Base-by-base conservation (phyloP, 2,797 vertebrate species). In the Sebastes matsubarae region DNA sequence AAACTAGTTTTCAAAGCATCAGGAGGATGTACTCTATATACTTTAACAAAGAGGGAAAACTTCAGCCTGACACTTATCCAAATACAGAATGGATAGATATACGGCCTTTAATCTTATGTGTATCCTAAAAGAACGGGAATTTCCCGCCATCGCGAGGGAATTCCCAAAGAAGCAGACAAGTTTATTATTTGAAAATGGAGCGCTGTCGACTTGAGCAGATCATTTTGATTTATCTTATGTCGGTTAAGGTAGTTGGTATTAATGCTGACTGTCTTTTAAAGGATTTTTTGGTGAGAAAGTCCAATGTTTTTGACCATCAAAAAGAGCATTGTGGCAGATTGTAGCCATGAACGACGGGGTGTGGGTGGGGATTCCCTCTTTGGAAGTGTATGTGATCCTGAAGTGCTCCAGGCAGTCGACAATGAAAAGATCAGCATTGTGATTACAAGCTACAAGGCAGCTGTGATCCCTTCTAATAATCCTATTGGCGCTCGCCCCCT, bases 51-150 rank as follows among this genome's bases (percentile, higher is more conserved):
- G 27, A 75, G 72, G 71, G 64, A 84, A 81, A 86, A 79, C 79
- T 77, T 78, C 77, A 89, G 75, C 61, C 79, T 65, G 80, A 92
- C 84, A 89, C 78, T 91, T 87, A 88, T 88, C 92, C 92, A 91
- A 86, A 90, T 55, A 83, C 85, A 89, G 88, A 90, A 91, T 65
- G 79, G 89, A 94, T 91, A 91, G 77, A 90, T 87, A 91, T 88
- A 46, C 52, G 57, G 85, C 90, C 93, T 95, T 94, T 95, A 95
- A 96, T 96, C 93, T 93, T 82, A 77, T 87, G 85, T 90, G 84
- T 91, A 93, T 94, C 93, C 92, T 87, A 93, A 93, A 94, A 94
- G 89, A 93, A 94, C 72, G 94, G 95, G 95, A 95, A 95, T 92
- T 96, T 95, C 95, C 96, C 94, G 67, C 91, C 85, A 68, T 88